Evolutionary conservation across 2,888 invertebrate species (phyloP).

Genomic region (Cataglyphis livida): DNA sequence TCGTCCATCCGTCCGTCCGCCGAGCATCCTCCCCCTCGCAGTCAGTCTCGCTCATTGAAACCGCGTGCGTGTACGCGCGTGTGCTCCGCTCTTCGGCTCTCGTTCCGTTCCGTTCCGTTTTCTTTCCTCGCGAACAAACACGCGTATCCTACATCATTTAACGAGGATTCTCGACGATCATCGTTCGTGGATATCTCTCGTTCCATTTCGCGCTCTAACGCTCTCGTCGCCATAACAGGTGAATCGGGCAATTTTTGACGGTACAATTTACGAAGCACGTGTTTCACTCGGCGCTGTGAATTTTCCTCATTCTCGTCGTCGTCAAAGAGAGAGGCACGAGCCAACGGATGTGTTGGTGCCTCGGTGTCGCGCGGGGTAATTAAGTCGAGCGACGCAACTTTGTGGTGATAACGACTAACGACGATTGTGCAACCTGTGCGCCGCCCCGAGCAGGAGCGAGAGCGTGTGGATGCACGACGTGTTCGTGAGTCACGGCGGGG

Average conservation of each 20-base stretch:
- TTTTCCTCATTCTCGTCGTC: neutral
- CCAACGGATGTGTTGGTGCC: constrained; percentile 6
- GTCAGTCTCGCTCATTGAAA: constrained; percentile 73
- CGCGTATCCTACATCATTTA: neutral
- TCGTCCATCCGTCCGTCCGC: constrained; percentile 64
- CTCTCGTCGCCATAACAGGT: constrained; percentile 67
- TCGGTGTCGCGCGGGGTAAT: constrained; percentile 17
- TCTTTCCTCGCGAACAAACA: constrained; percentile 60
- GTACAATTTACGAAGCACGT: constrained; percentile 13
- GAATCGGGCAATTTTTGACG: constrained; percentile 45
- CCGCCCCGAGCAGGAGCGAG: neutral
- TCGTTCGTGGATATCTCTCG: constrained; percentile 51
- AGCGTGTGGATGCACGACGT: constrained; percentile 34
- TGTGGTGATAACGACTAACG: constrained; percentile 43
- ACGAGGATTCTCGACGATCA: constrained; percentile 57
- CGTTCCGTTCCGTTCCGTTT: constrained; percentile 56
- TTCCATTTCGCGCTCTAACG: constrained; percentile 41
- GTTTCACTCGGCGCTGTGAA: neutral
- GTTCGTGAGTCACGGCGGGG: constrained; percentile 46
- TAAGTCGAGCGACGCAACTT: constrained; percentile 32
- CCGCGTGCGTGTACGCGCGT: constrained; percentile 76
- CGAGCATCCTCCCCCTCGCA: constrained; percentile 76
- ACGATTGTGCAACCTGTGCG: constrained; percentile 47
- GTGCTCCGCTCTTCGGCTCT: constrained; percentile 62
- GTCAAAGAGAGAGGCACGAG: neutral